phyloP scores from a whole-genome alignment of 1,140 invertebrate species.

The Riptortus pedestris region DNA sequence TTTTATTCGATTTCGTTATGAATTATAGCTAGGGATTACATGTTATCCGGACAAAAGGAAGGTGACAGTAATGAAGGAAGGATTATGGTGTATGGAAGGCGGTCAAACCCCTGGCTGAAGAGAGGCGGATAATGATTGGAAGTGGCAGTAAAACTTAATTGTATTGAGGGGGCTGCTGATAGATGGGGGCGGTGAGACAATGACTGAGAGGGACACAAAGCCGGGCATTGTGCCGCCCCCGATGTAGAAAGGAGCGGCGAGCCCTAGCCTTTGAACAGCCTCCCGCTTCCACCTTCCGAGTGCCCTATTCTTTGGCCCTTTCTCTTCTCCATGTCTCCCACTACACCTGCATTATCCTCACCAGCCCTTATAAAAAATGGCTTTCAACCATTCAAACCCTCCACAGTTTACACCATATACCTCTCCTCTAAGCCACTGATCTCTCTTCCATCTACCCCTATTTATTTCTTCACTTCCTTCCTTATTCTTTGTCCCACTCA shows the following conservation, averaged over 20 bases:
- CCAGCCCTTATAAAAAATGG: slow-evolving; percentile 3
- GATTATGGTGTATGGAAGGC: no score
- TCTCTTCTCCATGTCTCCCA: background rate
- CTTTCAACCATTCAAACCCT: background rate
- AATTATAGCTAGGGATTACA: no score
- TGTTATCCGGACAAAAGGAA: no score
- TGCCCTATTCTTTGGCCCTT: slow-evolving; percentile 3
- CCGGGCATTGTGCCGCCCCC: background rate
- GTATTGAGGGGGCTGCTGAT: background rate
- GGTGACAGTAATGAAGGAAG: no score
- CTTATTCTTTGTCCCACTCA: background rate
- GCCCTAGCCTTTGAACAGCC: background rate
- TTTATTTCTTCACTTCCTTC: background rate
- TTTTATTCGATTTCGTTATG: no score
- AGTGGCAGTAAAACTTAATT: background rate
- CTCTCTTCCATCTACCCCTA: background rate
- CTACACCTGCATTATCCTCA: background rate
- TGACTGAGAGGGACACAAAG: background rate
- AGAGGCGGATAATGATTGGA: no score
- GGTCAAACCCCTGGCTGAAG: no score
- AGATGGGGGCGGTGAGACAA: slow-evolving; percentile 6
- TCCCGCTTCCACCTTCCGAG: background rate
- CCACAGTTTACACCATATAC: background rate
- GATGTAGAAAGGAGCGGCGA: background rate
- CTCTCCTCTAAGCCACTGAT: background rate